phyloP scores from a whole-genome alignment of 2,888 invertebrate genomes.

The Folsomia candida region DNA sequence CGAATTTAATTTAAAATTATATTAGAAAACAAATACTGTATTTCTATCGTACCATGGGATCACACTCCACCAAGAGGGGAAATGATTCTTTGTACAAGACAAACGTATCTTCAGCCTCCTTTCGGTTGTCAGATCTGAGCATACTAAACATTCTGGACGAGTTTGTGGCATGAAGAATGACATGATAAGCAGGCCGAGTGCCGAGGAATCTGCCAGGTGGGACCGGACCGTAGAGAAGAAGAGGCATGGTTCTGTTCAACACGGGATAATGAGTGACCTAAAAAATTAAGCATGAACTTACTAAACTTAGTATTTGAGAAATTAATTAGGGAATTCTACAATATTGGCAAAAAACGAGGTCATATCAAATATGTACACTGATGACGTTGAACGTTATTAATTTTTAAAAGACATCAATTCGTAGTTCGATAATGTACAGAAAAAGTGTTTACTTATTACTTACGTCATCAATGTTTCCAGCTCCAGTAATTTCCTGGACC shows the following conservation, averaged over 20 bases:
- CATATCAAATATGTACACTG: too few species aligned
- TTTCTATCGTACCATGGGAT: slow-evolving; percentile 13
- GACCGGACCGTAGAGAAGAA: slow-evolving; percentile 43
- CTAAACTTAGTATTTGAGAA: too few species aligned
- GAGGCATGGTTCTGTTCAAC: slow-evolving; percentile 17
- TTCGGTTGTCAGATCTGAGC: slow-evolving; percentile 24
- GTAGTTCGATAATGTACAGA: too few species aligned
- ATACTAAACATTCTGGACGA: slow-evolving; percentile 43
- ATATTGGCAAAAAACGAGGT: too few species aligned
- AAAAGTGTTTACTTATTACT: too few species aligned
- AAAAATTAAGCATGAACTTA: too few species aligned
- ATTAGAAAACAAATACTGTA: background rate
- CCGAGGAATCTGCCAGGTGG: background rate
- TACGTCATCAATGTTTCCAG: background rate
- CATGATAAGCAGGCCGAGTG: slow-evolving; percentile 26
- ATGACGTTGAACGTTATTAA: too few species aligned
- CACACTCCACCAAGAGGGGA: slow-evolving; percentile 28
- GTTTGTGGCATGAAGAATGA: slow-evolving; percentile 44
- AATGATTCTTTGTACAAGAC: slow-evolving; percentile 37
- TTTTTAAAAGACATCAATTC: too few species aligned
- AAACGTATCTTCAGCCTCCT: slow-evolving; percentile 36
- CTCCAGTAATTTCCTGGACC: slow-evolving; percentile 9
- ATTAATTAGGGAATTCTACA: too few species aligned
- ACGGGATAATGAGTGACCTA: slow-evolving; percentile 36
- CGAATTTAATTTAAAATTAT: too few species aligned